phyloP scores from a whole-genome alignment of 1,140 invertebrate genomes.

The Charaxes varanes region DNA sequence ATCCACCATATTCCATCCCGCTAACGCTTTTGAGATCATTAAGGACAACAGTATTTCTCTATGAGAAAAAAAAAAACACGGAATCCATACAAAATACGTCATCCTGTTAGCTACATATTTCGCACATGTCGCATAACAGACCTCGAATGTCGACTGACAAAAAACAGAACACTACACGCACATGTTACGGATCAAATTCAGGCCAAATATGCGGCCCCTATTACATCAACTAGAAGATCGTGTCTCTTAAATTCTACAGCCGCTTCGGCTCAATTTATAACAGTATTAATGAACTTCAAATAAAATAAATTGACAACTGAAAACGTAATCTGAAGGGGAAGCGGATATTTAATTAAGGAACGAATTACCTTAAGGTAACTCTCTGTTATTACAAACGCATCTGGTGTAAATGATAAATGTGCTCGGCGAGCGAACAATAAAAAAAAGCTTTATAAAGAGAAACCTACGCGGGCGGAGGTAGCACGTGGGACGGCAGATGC shows the following conservation, averaged over 20 bases:
- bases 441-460: conserved; percentile 45
- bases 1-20: too few species aligned
- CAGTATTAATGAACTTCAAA: neutral
- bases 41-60: too few species aligned
- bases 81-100: conserved; percentile 45
- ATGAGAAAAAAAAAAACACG: neutral
- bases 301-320: conserved; percentile 6
- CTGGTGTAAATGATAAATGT: conserved; percentile 62
- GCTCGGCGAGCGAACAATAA: conserved; percentile 40
- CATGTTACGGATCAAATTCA: conserved; percentile 49
- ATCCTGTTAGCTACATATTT: conserved; percentile 44
- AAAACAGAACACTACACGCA: conserved; percentile 56
- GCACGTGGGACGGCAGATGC: conserved; percentile 70
- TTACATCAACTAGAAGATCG: too few species aligned
- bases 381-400: conserved; percentile 61
- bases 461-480: conserved; percentile 52
- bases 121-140: conserved; percentile 57
- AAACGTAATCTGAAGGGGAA: conserved; percentile 28
- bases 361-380: conserved; percentile 43
- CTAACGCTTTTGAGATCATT: too few species aligned
- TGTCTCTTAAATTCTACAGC: too few species aligned
- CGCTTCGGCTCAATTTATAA: neutral
- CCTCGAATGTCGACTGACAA: conserved; percentile 59
- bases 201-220: too few species aligned
- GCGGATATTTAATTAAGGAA: conserved; percentile 57